A percentile compares a stretch with the other conserved stretches of the same genome.
Evolutionary conservation across 2,113 vertebrate genomes (phyloP).

Genomic region (Apistogramma diplotaenia): DNA sequence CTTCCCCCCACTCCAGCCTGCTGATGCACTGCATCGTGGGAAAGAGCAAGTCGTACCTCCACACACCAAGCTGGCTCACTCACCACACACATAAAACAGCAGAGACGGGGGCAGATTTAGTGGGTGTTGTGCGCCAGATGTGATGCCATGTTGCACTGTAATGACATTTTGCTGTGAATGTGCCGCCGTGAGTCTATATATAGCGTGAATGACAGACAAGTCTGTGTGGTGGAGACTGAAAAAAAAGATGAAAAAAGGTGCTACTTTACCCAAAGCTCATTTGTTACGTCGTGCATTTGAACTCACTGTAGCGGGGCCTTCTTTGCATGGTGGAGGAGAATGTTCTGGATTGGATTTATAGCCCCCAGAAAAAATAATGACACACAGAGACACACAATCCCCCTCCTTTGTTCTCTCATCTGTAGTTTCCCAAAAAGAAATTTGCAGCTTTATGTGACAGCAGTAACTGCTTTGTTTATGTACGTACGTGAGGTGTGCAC

Average conservation of each 20-base stretch:
- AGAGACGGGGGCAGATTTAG: slow-evolving; percentile 49
- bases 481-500: slow-evolving; percentile 20
- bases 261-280: background rate
- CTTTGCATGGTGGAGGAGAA: background rate
- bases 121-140: slow-evolving; percentile 42
- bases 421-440: background rate
- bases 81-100: slow-evolving; percentile 42
- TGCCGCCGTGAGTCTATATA: slow-evolving; percentile 31
- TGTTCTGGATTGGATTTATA: background rate
- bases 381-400: background rate
- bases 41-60: slow-evolving; percentile 67
- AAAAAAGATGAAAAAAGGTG: background rate
- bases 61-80: slow-evolving; percentile 52
- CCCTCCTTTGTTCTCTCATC: slow-evolving; percentile 1
- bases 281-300: background rate
- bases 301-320: background rate
- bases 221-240: background rate
- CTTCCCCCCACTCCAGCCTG: slow-evolving; percentile 57
- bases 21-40: slow-evolving; percentile 74
- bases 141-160: slow-evolving; percentile 11
- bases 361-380: background rate
- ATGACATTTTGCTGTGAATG: slow-evolving; percentile 23
- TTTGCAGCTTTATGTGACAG: slow-evolving; percentile 38
- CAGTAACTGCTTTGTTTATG: slow-evolving; percentile 11
- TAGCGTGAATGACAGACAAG: slow-evolving; percentile 31